Evolutionary conservation across 2,888 invertebrate genomes (phyloP), one percentile per base, ranked within the genome.

Genomic region (Magallana nippona): DNA sequence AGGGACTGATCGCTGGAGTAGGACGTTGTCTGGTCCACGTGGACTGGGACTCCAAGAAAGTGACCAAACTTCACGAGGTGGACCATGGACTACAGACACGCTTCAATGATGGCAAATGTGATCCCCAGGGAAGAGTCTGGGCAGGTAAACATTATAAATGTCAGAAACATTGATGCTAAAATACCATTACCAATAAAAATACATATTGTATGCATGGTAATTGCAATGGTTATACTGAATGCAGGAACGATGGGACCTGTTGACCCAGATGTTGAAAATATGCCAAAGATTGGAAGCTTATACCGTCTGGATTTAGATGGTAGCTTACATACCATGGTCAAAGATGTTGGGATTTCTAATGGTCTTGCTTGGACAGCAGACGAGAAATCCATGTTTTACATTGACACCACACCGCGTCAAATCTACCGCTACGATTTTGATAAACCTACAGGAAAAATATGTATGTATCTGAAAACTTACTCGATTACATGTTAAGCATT

Each of bases 321-420:
- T 0, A 88, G 81, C 5, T 13, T 92, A 13, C 84, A 79, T 27
- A 88, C 78, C 15, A 10, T 60, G 11, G 55, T 85, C 15, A 88
- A 87, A 10, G 89, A 90, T n/a, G 83, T 93, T n/a, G 86, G 86
- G 77, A 90, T 97, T 17, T 97, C 97, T 78, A 97, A 97, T 91
- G 97, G 97, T 1, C 93, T 97, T 5, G 96, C 96, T 0, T 97
- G 97, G 97, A 96, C 96, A 27, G 92, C 94, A 0, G 96, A 96
- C 90, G 96, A 96, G 91, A 95, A 95, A 85, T 96, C 95, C 89
- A 96, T 97, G 95, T 97, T 96, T 94, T 97, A 96, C 93, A 97
- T 97, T 62, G 97, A 97, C 94, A 96, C 97, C 0, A 95, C 96
- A 0, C 96, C 96, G 0, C 93, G 95, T 55, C 95, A 96, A 88